Percentiles rank a stretch among this genome's conserved stretches.
phyloP scores from a whole-genome alignment of 2,113 vertebrate genomes.

The Pedionomus torquatus region DNA sequence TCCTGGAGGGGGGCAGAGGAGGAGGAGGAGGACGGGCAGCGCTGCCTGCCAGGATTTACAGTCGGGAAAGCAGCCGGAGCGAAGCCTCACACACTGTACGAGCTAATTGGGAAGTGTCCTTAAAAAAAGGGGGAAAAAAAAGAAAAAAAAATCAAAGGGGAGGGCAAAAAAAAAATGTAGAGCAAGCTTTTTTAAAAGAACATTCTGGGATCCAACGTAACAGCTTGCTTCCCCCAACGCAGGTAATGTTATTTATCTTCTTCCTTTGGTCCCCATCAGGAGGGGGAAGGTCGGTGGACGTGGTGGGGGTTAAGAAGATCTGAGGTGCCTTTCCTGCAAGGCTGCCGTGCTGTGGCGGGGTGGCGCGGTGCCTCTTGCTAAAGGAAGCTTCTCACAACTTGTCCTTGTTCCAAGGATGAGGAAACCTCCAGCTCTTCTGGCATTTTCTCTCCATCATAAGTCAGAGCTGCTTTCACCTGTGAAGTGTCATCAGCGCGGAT shows the following conservation, averaged over 20 bases:
- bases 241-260: not conserved
- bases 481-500: conserved; percentile 1
- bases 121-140: not conserved
- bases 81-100: not conserved
- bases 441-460: conserved; percentile 34
- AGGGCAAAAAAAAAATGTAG: not conserved
- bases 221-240: not conserved
- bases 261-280: not conserved
- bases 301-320: conserved; percentile 35
- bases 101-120: not conserved
- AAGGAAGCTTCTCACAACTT: conserved; percentile 56
- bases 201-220: not conserved
- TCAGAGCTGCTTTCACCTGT: conserved; percentile 56
- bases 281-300: not conserved
- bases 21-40: not conserved
- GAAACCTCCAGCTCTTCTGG: conserved; percentile 56
- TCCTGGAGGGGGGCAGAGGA: not conserved
- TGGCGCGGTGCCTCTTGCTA: conserved; percentile 24
- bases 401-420: conserved; percentile 62
- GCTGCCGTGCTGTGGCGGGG: conserved; percentile 50
- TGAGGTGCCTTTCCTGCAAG: not conserved
- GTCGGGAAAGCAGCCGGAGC: conserved; percentile 1
- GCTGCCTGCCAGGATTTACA: conserved; percentile 23
- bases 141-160: not conserved
- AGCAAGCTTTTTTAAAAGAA: not conserved